Conservation (phyloP, 64 coral and sea anemone genomes). For the Cladopsammia gracilis region DNA sequence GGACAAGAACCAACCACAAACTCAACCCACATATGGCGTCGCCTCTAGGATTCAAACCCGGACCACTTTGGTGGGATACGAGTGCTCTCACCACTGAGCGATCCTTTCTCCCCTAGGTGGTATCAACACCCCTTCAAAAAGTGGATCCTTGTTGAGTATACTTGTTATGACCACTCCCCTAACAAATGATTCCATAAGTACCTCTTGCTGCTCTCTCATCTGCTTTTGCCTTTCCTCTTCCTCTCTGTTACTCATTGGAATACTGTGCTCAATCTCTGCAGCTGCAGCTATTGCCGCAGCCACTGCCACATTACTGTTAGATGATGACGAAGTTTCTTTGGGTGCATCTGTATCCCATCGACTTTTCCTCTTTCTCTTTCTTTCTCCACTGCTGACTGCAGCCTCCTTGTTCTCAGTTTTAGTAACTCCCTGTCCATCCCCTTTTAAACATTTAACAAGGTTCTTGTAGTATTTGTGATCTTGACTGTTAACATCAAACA, state of each 20-base stretch:
- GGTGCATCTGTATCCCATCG: slow-evolving; percentile 62
- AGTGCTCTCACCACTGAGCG: too few relatives aligned
- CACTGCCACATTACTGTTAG: slow-evolving; percentile 62
- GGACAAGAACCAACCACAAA: too few relatives aligned
- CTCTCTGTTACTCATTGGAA: slow-evolving; percentile 82
- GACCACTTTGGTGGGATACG: too few relatives aligned
- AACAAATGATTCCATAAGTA: neutral
- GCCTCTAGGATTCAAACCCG: too few relatives aligned
- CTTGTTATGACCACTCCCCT: too few relatives aligned
- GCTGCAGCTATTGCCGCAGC: slow-evolving; percentile 73
- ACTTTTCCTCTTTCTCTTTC: slow-evolving; percentile 83
- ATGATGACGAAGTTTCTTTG: slow-evolving; percentile 1
- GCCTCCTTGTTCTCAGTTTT: neutral
- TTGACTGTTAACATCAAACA: slow-evolving; percentile 47
- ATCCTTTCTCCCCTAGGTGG: too few relatives aligned
- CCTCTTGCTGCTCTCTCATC: slow-evolving; percentile 93
- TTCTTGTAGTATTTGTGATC: slow-evolving; percentile 44
- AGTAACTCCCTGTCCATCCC: neutral
- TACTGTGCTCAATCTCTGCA: slow-evolving; percentile 85
- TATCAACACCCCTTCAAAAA: too few relatives aligned
- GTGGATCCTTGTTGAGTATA: too few relatives aligned
- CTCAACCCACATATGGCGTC: too few relatives aligned
- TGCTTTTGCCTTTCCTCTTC: slow-evolving; percentile 88
- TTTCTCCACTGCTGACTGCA: neutral
- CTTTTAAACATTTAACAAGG: slow-evolving; percentile 21